Conservation (phyloP, 2,888 invertebrate genomes). For the Toxonevra muliebris region DNA sequence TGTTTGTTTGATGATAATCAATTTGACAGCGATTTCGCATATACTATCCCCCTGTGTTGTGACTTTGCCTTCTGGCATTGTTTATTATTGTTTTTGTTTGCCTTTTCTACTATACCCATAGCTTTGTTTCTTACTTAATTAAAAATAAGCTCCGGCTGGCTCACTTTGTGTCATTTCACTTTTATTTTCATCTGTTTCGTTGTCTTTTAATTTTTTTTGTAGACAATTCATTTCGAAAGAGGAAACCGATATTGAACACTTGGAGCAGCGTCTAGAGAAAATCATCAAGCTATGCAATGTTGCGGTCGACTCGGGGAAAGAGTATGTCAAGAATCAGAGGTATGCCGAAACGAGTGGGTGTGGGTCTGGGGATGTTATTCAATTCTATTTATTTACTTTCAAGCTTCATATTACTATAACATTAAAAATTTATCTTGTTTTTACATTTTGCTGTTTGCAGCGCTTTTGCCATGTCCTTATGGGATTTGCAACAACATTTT, state of each 20-base stretch:
- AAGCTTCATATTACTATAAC: no score
- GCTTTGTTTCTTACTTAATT: slow-evolving; percentile 22
- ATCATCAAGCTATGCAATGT: slow-evolving; percentile 88
- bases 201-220: slow-evolving; percentile 46
- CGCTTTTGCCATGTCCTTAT: slow-evolving; percentile 84
- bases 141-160: not conserved
- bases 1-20: slow-evolving; percentile 15
- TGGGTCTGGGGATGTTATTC: slow-evolving; percentile 3
- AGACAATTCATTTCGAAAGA: slow-evolving; percentile 88
- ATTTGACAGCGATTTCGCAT: slow-evolving; percentile 25
- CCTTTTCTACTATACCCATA: slow-evolving; percentile 4
- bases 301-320: slow-evolving; percentile 93
- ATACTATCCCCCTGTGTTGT: not conserved
- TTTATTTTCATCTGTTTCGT: no score
- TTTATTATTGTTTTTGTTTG: slow-evolving; percentile 2
- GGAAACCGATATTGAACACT: slow-evolving; percentile 84
- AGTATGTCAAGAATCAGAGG: slow-evolving; percentile 92
- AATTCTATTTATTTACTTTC: not conserved
- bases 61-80: not conserved
- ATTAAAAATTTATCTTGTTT: not conserved
- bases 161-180: not conserved
- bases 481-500: slow-evolving; percentile 90
- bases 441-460: slow-evolving; percentile 65
- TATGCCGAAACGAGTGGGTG: slow-evolving; percentile 62
- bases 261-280: slow-evolving; percentile 90